Percentiles rank a stretch among this genome's conserved stretches.
phyloP scores from a whole-genome alignment of 2,888 invertebrate genomes.

The Nymphalis polychloros region DNA sequence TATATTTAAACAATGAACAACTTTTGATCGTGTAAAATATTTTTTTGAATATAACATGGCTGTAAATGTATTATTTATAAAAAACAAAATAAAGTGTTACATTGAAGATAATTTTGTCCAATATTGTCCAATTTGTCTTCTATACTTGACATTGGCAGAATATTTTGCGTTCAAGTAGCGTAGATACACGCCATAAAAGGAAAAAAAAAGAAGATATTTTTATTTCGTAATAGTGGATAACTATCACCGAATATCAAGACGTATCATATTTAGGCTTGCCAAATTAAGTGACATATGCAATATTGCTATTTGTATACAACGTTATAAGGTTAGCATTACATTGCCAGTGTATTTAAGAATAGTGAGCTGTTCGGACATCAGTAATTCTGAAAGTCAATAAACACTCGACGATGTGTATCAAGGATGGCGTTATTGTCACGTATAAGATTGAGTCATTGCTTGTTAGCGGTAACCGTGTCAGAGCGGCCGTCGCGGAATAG shows the following conservation, averaged over 20 bases:
- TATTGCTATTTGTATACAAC: background rate
- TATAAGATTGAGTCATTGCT: slow-evolving; percentile 65
- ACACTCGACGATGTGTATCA: slow-evolving; percentile 58
- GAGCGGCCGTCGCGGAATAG: slow-evolving; percentile 75
- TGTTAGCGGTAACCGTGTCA: slow-evolving; percentile 68
- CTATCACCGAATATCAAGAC: background rate
- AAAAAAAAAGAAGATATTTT: background rate
- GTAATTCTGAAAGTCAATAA: slow-evolving; percentile 44
- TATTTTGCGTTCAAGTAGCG: too few relatives aligned
- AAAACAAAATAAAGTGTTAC: too few relatives aligned
- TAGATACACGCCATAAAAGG: too few relatives aligned
- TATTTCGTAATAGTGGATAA: background rate
- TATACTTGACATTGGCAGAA: too few relatives aligned
- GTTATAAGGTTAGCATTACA: background rate
- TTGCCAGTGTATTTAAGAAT: background rate
- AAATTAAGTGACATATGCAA: background rate
- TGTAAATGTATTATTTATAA: too few relatives aligned
- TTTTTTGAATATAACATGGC: too few relatives aligned
- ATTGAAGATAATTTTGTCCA: too few relatives aligned
- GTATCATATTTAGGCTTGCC: background rate
- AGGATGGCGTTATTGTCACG: slow-evolving; percentile 69
- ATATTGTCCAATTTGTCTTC: too few relatives aligned
- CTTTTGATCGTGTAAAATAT: too few relatives aligned
- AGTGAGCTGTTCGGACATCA: slow-evolving; percentile 5
- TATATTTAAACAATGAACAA: too few relatives aligned